Percentiles rank a stretch among this genome's conserved stretches.
Evolutionary conservation across 2,797 vertebrate species (phyloP).

Genomic region (Synaphobranchus kaupii): DNA sequence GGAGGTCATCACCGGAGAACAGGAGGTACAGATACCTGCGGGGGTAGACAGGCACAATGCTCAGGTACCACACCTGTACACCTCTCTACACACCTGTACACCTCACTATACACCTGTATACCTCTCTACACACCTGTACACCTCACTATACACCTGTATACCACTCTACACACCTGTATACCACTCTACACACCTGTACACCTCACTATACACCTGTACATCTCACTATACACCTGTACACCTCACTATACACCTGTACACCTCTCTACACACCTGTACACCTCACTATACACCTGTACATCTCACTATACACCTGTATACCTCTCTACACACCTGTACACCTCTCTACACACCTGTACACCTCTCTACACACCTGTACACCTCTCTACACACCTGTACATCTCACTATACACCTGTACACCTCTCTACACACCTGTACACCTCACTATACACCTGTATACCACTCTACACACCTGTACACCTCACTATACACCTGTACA

Average conservation of each 20-base stretch:
- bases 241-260: background rate
- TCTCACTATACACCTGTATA: too few relatives aligned
- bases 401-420: too few relatives aligned
- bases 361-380: too few relatives aligned
- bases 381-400: too few relatives aligned
- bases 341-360: too few relatives aligned
- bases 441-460: too few relatives aligned
- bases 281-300: background rate
- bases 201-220: background rate
- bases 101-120: background rate
- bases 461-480: too few relatives aligned
- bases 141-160: background rate
- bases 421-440: too few relatives aligned
- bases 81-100: background rate
- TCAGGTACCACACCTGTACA: background rate
- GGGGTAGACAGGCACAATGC: constrained; percentile 7
- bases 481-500: too few relatives aligned
- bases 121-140: background rate
- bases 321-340: too few relatives aligned
- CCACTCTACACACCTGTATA: background rate
- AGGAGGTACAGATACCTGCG: constrained; percentile 95
- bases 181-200: background rate
- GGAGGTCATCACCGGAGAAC: constrained; percentile 94
- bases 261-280: too few relatives aligned
- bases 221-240: background rate